Percentiles rank a stretch among this genome's conserved stretches.
phyloP scores from a whole-genome alignment of 2,113 vertebrate species.

The Pycnonotus jocosus region DNA sequence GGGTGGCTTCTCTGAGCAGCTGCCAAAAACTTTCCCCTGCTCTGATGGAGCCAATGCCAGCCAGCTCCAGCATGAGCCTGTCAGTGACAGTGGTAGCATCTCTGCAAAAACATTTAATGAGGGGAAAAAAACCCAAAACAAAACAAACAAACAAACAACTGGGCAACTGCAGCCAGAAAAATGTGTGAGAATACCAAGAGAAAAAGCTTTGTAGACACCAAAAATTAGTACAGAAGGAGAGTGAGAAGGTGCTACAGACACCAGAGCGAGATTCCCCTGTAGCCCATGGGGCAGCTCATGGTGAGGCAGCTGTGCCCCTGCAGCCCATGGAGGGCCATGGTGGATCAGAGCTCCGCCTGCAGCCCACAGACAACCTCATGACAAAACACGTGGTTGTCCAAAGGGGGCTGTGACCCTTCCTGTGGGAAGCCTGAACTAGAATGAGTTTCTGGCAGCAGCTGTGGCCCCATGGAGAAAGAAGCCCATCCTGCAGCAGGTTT shows the following conservation, averaged over 20 bases:
- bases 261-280: neutral
- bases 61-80: neutral
- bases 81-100: neutral
- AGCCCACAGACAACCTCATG: fast-evolving
- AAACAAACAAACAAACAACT: neutral
- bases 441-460: neutral
- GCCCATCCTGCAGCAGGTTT: neutral
- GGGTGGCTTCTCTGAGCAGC: neutral
- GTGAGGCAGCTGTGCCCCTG: neutral
- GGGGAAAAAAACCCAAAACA: neutral
- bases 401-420: neutral
- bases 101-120: neutral
- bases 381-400: neutral
- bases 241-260: neutral
- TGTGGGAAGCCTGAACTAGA: neutral
- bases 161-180: neutral
- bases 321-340: neutral
- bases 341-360: neutral
- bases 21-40: neutral
- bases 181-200: neutral
- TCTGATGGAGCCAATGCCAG: neutral
- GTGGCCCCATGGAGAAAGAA: neutral
- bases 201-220: neutral
- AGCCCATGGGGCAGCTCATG: fast-evolving
- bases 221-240: neutral